Evolutionary conservation across 1,140 invertebrate genomes (phyloP).

Genomic region (Sinella curviseta): DNA sequence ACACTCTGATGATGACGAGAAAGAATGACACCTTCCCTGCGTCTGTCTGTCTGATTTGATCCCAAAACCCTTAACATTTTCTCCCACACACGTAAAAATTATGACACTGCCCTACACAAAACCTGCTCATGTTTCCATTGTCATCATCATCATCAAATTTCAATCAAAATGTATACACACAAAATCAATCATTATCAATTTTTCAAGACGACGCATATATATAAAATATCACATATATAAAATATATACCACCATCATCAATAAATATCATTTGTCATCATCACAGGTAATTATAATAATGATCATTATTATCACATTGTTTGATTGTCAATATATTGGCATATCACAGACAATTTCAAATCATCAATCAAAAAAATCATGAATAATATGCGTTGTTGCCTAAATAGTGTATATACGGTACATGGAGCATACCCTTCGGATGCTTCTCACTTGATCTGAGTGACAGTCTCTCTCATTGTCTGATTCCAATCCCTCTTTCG

Average conservation of each 20-base stretch:
- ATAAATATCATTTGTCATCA: no score
- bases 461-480: no score
- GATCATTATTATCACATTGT: not conserved
- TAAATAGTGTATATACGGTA: no score
- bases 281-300: no score
- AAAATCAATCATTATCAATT: no score
- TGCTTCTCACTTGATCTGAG: not conserved
- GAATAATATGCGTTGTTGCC: not conserved
- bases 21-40: not conserved
- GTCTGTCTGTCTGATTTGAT: not conserved
- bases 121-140: not conserved
- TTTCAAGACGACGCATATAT: no score
- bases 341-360: not conserved
- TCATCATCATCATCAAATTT: not conserved
- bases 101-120: not conserved
- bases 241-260: no score
- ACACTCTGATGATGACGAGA: not conserved
- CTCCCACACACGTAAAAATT: not conserved
- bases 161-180: not conserved
- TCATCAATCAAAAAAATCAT: not conserved
- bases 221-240: no score
- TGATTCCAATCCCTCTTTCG: not conserved
- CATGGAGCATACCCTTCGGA: not conserved
- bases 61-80: not conserved
- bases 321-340: not conserved